Conservation (phyloP, 2,888 invertebrate genomes). For the Pyrocoelia pectoralis region DNA sequence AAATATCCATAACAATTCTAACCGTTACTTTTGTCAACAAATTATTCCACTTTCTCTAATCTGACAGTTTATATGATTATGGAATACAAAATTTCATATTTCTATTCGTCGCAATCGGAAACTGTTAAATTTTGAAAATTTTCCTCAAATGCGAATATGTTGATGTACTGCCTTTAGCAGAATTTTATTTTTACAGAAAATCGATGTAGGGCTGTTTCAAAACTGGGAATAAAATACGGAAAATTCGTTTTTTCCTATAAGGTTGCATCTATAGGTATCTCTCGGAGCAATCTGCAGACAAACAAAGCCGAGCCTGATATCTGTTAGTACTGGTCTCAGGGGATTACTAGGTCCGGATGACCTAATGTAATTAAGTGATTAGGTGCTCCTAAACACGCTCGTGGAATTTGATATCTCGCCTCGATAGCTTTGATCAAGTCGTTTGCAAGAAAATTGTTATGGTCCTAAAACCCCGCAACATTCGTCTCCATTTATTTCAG, state of each 20-base stretch:
- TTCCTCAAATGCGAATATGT: conserved; percentile 14
- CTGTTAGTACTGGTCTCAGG: conserved; percentile 32
- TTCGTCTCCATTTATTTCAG: conserved; percentile 1
- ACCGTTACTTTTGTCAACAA: conserved; percentile 33
- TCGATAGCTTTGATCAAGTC: conserved; percentile 36
- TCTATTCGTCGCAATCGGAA: conserved; percentile 26
- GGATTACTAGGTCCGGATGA: conserved; percentile 33
- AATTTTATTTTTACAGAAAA: conserved; percentile 10
- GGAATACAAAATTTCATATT: conserved; percentile 30
- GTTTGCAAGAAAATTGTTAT: conserved; percentile 36
- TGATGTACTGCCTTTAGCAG: conserved; percentile 28
- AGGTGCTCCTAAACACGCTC: conserved; percentile 41
- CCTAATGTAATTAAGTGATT: conserved; percentile 46
- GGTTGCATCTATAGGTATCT: conserved; percentile 31
- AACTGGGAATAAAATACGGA: conserved; percentile 19
- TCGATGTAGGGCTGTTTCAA: conserved; percentile 5
- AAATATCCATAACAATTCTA: conserved; percentile 32
- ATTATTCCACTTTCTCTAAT: conserved; percentile 34
- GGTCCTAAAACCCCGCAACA: conserved; percentile 16
- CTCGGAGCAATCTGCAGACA: conserved; percentile 37
- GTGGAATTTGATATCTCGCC: conserved; percentile 35
- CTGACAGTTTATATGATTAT: conserved; percentile 33
- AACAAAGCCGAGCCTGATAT: conserved; percentile 37
- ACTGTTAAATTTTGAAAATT: conserved; percentile 19
- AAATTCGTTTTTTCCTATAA: conserved; percentile 15